Conservation (phyloP, 2,888 invertebrate genomes). For the Agrochola lota region DNA sequence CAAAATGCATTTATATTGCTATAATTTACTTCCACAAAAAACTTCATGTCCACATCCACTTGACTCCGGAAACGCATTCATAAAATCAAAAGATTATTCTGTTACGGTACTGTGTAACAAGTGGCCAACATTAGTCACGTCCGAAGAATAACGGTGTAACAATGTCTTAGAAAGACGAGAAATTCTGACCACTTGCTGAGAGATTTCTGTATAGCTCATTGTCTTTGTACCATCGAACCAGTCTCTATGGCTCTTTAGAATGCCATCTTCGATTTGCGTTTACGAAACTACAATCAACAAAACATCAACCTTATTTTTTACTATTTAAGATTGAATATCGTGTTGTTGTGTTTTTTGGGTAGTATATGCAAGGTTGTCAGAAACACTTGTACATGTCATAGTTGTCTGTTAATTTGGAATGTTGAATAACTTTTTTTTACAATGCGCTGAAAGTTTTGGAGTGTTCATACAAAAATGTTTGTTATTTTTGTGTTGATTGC, state of each 20-base stretch:
- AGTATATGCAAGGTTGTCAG: conserved; percentile 70
- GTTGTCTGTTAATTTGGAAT: conserved; percentile 88
- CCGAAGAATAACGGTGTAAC: conserved; percentile 77
- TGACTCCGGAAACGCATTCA: conserved; percentile 60
- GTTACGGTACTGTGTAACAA: conserved; percentile 63
- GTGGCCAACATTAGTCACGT: conserved; percentile 74
- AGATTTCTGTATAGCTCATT: conserved; percentile 85
- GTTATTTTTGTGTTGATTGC: conserved; percentile 79
- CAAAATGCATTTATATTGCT: neutral
- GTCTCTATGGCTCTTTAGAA: conserved; percentile 80
- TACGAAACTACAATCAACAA: conserved; percentile 38
- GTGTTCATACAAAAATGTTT: conserved; percentile 71
- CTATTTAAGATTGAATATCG: conserved; percentile 58
- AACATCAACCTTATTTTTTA: conserved; percentile 63
- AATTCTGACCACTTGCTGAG: conserved; percentile 86
- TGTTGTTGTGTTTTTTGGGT: neutral
- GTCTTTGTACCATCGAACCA: conserved; percentile 83
- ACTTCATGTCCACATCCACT: conserved; percentile 28
- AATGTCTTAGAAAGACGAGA: conserved; percentile 75
- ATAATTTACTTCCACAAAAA: conserved; percentile 9
- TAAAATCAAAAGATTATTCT: conserved; percentile 56
- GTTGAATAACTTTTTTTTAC: conserved; percentile 78
- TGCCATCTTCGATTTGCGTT: conserved; percentile 66
- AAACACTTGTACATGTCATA: conserved; percentile 88
- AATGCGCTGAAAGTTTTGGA: conserved; percentile 82